Evolutionary conservation across 64 coral and sea anemone genomes (phyloP).

Genomic region (Montipora foliosa): DNA sequence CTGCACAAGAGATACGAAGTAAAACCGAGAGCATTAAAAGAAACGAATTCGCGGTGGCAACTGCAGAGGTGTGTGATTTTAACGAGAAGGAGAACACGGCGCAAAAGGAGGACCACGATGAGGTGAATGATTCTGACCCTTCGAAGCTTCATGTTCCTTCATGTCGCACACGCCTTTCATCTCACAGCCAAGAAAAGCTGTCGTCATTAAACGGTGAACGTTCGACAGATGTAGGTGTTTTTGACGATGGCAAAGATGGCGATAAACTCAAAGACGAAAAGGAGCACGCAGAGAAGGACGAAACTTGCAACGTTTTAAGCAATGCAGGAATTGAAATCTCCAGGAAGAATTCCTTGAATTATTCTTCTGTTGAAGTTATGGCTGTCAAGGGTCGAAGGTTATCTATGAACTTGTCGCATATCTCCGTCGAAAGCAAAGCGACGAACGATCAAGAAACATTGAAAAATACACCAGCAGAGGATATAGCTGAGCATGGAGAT

Average conservation of each 20-base stretch:
- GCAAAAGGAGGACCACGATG: neutral
- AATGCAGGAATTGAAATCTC: constrained; percentile 43
- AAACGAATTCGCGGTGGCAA: neutral
- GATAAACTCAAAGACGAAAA: neutral
- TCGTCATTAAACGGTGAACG: neutral
- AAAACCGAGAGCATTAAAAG: neutral
- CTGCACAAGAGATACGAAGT: neutral
- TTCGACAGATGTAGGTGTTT: neutral
- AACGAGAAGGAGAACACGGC: constrained; percentile 5
- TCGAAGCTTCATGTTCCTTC: neutral
- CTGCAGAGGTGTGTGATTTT: constrained; percentile 32
- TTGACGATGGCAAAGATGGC: neutral
- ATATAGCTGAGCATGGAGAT: neutral
- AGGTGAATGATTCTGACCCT: neutral
- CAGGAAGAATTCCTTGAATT: constrained; percentile 12
- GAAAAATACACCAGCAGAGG: neutral
- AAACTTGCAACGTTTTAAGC: constrained; percentile 31
- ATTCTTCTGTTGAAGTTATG: constrained; percentile 26
- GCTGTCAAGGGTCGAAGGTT: constrained; percentile 13
- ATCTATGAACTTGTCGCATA: constrained; percentile 35
- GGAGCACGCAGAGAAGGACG: neutral
- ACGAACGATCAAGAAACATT: neutral
- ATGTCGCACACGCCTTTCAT: neutral
- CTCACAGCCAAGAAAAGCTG: constrained; percentile 9
- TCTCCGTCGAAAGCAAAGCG: constrained; percentile 29